phyloP scores from a whole-genome alignment of 2,797 vertebrate species.

The Gymnoscopelus braueri region DNA sequence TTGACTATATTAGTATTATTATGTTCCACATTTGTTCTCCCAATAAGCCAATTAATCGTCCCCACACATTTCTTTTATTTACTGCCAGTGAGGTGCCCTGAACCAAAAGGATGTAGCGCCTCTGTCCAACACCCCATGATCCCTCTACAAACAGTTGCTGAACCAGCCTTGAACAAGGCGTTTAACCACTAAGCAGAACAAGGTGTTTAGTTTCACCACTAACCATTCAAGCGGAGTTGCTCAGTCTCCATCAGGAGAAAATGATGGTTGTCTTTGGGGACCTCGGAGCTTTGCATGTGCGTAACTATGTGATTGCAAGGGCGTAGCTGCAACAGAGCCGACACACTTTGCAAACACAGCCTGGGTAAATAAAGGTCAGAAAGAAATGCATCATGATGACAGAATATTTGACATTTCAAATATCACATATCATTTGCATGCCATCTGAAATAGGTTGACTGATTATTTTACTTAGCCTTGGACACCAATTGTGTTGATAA shows the following conservation, averaged over 20 bases:
- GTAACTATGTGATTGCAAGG: neutral
- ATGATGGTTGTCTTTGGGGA: neutral
- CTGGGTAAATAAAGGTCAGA: constrained; percentile 35
- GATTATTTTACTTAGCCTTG: no score
- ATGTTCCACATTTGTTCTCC: no score
- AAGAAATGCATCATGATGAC: neutral
- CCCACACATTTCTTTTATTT: neutral
- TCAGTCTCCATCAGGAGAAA: neutral
- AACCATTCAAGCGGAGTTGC: neutral
- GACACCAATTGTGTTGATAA: no score
- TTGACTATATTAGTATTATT: no score
- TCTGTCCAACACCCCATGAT: no score
- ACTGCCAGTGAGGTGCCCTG: constrained; percentile 1
- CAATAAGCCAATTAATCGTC: no score
- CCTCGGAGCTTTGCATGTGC: neutral
- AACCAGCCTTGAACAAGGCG: neutral
- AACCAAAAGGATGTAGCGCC: no score
- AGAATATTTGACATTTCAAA: neutral
- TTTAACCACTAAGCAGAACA: neutral
- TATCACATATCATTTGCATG: no score
- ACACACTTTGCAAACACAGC: constrained; percentile 39
- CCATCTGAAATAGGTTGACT: no score
- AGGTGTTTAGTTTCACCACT: neutral
- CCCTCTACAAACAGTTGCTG: no score
- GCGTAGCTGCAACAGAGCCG: constrained; percentile 34